Base-by-base conservation (phyloP, 1,140 invertebrate species). In the Sinella curviseta region DNA sequence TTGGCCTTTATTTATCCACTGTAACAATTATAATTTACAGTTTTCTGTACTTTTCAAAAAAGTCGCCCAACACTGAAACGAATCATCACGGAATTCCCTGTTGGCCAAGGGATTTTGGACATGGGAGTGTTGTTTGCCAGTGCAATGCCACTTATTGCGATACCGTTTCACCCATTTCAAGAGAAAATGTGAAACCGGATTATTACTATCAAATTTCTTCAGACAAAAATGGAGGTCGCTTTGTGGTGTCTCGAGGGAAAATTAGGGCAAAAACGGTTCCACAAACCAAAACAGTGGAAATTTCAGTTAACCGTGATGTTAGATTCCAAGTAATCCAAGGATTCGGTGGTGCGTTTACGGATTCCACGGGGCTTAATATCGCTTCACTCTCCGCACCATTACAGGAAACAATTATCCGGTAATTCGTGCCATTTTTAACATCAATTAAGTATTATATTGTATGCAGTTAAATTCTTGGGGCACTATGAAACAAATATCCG, bases 101-200 rank as follows among this genome's bases (percentile, higher is more conserved):
- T 80, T 36, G 84, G 0, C 81, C 82, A 39, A 85, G 85, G 55
- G 78, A 85, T 31, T 90, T 87, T 79, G 86, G 86, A 8, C 60
- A 85, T 14, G 85, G 85, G 30, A 90, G 88, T 3, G 86, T 91
- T 55, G 94, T 97, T 0, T 97, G 95, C 85, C 93, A 95, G 14
- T 97, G 95, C 84, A 93, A 95, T 84, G 87, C 91, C 0, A 91
- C 90, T 0, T 93, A 94, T 85, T 97, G 95, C 85, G 95, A 97
- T 85, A 91, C 90, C n/a, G 86, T 93, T 60, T 3, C 12, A 12
- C 14, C 24, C 4, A 16, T 60, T n/a, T 14, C 4, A 17, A 12
- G 24, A 60, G 57, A 60, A 4, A 3, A 60, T 60, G 24, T 12
- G 8, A n/a, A n/a, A 26, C 39, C 39, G 39, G 39, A 20, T 8